phyloP scores from a whole-genome alignment of 1,140 invertebrate species.

The Nomia melanderi region DNA sequence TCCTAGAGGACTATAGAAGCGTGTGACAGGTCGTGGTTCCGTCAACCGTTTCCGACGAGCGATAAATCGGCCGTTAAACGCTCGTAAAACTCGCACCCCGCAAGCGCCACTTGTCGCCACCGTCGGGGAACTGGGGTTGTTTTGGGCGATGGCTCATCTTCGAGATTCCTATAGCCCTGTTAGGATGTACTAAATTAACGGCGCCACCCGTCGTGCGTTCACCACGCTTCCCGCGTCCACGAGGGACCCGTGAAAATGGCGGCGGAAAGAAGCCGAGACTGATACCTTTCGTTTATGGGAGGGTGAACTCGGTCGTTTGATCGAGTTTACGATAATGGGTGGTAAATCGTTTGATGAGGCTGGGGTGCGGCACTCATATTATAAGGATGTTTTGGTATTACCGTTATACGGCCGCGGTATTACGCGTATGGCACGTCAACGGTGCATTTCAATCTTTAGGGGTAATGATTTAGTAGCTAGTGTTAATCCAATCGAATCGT shows the following conservation, averaged over 20 bases:
- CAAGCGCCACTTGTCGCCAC: conserved; percentile 36
- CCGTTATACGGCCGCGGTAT: too few relatives aligned
- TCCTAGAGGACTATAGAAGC: background rate
- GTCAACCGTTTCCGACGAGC: conserved; percentile 56
- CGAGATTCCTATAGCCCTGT: conserved; percentile 17
- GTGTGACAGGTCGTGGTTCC: conserved; percentile 7
- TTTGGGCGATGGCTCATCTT: conserved; percentile 15
- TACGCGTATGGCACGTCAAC: too few relatives aligned
- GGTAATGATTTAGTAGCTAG: too few relatives aligned
- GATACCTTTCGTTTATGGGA: conserved; percentile 15
- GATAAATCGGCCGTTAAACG: conserved; percentile 76
- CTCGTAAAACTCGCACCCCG: conserved; percentile 72
- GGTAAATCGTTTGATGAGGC: background rate
- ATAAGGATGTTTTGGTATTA: too few relatives aligned
- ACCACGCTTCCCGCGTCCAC: background rate
- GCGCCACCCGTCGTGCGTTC: conserved; percentile 11
- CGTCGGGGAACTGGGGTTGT: background rate
- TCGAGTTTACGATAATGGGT: conserved; percentile 8
- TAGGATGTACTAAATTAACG: conserved; percentile 43
- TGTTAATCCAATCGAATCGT: too few relatives aligned
- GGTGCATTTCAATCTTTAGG: too few relatives aligned
- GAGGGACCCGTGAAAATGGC: background rate
- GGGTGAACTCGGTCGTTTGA: background rate
- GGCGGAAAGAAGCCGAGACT: background rate
- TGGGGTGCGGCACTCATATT: background rate